Evolutionary conservation across 2,797 vertebrate genomes (phyloP).

Genomic region (Gephyroberyx darwinii): DNA sequence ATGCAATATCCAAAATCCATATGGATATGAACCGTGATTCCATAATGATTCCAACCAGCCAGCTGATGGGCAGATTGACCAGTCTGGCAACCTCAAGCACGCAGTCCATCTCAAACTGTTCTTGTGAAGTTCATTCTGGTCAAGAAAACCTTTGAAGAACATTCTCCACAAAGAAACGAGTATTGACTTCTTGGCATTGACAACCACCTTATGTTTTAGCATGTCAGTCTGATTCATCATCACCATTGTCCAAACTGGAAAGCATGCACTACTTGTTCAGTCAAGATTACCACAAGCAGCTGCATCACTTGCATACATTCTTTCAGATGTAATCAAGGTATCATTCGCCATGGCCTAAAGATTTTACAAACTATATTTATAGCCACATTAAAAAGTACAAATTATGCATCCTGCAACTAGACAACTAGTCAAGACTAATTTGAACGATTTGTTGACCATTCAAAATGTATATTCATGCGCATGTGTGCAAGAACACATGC

Average conservation of each 20-base stretch:
- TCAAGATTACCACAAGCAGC: no score
- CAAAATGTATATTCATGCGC: no score
- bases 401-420: not conserved
- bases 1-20: not conserved
- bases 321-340: not conserved
- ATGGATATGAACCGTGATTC: no score
- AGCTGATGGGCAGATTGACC: no score
- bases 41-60: no score
- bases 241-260: not conserved
- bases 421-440: not conserved
- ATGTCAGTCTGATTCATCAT: not conserved
- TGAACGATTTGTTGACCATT: no score
- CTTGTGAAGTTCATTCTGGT: conserved; percentile 17
- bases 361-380: not conserved
- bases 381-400: not conserved
- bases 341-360: no score
- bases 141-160: no score
- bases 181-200: not conserved
- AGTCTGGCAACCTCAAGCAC: no score
- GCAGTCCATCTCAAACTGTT: not conserved
- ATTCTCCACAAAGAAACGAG: not conserved
- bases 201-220: not conserved
- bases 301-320: not conserved
- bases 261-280: no score
- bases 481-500: no score